Evolutionary conservation across 2,888 invertebrate species (phyloP).

Genomic region (Tortricodes alternella): DNA sequence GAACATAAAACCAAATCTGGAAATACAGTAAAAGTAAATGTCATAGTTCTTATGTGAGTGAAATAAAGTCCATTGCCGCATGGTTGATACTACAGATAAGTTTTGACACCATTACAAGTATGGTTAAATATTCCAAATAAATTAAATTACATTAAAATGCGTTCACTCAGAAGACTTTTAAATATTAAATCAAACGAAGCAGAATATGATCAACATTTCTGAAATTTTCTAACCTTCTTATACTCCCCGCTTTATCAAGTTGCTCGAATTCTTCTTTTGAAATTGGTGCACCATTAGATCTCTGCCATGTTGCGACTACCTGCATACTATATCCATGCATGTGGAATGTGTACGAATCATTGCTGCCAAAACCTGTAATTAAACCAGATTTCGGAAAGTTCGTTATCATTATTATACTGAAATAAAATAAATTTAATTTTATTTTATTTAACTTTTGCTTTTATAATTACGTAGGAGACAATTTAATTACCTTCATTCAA

Average conservation of each 20-base stretch:
- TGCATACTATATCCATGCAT: conserved; percentile 82
- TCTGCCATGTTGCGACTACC: conserved; percentile 69
- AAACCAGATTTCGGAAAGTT: conserved; percentile 1
- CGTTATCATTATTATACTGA: not conserved
- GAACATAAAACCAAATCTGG: too few species aligned
- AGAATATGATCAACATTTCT: not conserved
- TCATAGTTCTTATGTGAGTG: too few species aligned
- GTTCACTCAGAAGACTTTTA: too few species aligned
- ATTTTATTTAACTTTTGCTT: not conserved
- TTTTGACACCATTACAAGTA: too few species aligned
- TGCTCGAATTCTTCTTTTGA: conserved; percentile 60
- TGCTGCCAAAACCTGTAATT: conserved; percentile 74
- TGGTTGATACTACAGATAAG: too few species aligned
- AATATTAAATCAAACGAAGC: not conserved
- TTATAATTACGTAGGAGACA: too few species aligned
- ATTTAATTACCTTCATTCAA: conserved; percentile 85
- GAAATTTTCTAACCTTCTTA: conserved; percentile 54
- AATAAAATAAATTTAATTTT: not conserved
- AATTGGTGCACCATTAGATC: conserved; percentile 57
- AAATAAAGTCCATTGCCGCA: too few species aligned
- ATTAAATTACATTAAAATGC: too few species aligned
- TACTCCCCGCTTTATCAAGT: conserved; percentile 57
- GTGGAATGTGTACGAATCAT: conserved; percentile 83
- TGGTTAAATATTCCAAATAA: too few species aligned
- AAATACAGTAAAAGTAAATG: too few species aligned